These are phyloP conservation scores for Buphagus erythrorhynchus DNA, from an alignment of 2,797 vertebrate species.

Conservation along the genomic window DNA sequence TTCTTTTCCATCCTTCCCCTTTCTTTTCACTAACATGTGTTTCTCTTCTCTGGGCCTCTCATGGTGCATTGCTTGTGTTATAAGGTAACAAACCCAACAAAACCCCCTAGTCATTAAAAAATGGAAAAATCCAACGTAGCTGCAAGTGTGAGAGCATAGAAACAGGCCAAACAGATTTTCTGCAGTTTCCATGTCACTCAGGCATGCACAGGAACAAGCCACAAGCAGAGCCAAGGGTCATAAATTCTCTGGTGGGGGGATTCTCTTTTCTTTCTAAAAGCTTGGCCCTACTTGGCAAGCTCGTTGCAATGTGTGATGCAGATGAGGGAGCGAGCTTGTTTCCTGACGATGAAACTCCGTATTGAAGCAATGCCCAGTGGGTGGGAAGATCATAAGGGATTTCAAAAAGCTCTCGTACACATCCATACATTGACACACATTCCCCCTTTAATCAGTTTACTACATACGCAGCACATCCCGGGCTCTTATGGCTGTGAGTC, in stretches of 20 bases:
- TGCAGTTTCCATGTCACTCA: conserved; percentile 47
- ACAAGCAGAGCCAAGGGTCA: neutral
- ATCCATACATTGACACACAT: neutral
- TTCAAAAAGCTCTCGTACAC: neutral
- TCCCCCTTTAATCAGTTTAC: neutral
- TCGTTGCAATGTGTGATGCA: neutral
- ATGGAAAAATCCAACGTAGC: neutral
- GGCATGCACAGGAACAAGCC: conserved; percentile 35
- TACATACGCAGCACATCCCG: neutral
- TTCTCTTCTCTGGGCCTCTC: neutral
- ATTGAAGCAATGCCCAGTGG: conserved; percentile 36
- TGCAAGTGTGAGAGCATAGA: neutral
- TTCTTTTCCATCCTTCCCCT: neutral
- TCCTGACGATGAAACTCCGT: neutral
- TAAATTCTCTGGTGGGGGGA: conserved; percentile 48
- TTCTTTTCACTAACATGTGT: neutral
- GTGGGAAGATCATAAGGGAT: conserved; percentile 36
- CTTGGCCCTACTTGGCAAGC: neutral
- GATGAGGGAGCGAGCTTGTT: conserved; percentile 43
- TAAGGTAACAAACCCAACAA: neutral
- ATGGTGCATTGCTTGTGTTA: neutral
- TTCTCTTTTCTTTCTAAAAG: conserved; percentile 28
- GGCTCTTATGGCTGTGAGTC: neutral
- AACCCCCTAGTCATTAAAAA: neutral
- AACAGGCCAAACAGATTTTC: conserved; percentile 32